These are phyloP conservation scores for Chauna torquata DNA, from an alignment of 2,113 vertebrate genomes.

Conservation along the genomic window DNA sequence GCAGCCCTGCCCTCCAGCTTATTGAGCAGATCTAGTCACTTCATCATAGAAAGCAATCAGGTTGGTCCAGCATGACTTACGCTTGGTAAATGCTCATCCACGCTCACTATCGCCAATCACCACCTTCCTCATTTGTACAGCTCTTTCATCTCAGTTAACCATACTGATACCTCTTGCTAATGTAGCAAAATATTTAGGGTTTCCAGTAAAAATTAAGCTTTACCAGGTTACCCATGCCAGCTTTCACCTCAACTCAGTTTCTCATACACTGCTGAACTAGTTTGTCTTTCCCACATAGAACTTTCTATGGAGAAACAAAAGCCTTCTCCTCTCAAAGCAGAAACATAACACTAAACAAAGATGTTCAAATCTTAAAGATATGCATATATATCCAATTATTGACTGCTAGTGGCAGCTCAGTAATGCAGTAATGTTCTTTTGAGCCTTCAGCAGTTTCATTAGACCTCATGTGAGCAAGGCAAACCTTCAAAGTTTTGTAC, in stretches of 20 bases:
- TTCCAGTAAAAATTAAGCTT: not conserved
- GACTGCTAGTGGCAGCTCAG: not conserved
- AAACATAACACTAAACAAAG: not conserved
- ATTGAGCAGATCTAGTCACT: not conserved
- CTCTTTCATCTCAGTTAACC: not conserved
- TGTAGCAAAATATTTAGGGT: not conserved
- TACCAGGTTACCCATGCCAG: not conserved
- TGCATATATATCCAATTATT: not conserved
- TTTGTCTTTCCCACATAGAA: not conserved
- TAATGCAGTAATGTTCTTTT: not conserved
- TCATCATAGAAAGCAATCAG: not conserved
- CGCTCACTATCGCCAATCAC: not conserved
- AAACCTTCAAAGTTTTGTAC: not conserved
- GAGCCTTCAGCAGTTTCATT: not conserved
- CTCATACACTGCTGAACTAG: not conserved
- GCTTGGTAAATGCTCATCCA: not conserved
- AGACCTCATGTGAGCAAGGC: not conserved
- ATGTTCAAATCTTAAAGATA: not conserved
- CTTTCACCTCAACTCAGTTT: not conserved
- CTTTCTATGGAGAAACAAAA: not conserved
- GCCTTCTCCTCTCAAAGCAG: not conserved
- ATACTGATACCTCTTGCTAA: not conserved
- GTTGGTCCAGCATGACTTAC: not conserved
- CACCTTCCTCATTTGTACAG: not conserved
- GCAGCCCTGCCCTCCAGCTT: not conserved